Evolutionary conservation across 2,888 invertebrate species (phyloP).

Genomic region (Diachrysia chrysitis): DNA sequence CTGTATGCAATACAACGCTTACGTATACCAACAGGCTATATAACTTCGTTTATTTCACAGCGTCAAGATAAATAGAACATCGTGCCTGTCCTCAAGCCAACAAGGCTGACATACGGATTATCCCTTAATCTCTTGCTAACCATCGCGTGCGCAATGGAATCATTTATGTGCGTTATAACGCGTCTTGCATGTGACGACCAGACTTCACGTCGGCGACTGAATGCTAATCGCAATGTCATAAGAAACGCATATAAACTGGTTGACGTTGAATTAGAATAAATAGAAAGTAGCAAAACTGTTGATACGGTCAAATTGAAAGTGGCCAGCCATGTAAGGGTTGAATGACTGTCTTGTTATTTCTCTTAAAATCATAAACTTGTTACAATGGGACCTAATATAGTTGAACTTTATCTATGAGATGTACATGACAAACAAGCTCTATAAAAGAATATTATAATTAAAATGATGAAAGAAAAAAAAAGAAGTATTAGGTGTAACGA

Average conservation of each 20-base stretch:
- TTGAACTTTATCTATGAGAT: not conserved
- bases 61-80: conserved; percentile 16
- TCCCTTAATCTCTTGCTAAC: conserved; percentile 65
- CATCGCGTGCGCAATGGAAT: conserved; percentile 70
- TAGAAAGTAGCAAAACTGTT: conserved; percentile 57
- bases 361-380: conserved; percentile 9
- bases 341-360: conserved; percentile 11
- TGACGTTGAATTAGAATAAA: conserved; percentile 59
- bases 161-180: conserved; percentile 70
- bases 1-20: no score
- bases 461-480: not conserved
- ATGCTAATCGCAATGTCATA: conserved; percentile 68
- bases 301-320: conserved; percentile 51
- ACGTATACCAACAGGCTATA: not conserved
- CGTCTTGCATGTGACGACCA: conserved; percentile 62
- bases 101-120: conserved; percentile 61
- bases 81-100: conserved; percentile 28
- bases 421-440: not conserved
- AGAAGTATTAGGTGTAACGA: not conserved
- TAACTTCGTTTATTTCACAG: not conserved
- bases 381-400: not conserved
- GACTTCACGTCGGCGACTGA: conserved; percentile 65
- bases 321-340: conserved; percentile 51
- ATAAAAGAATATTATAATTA: not conserved
- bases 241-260: conserved; percentile 49